These are phyloP conservation scores for Lordiphosa collinella DNA, from an alignment of 1,140 invertebrate species.

Conservation along the genomic window DNA sequence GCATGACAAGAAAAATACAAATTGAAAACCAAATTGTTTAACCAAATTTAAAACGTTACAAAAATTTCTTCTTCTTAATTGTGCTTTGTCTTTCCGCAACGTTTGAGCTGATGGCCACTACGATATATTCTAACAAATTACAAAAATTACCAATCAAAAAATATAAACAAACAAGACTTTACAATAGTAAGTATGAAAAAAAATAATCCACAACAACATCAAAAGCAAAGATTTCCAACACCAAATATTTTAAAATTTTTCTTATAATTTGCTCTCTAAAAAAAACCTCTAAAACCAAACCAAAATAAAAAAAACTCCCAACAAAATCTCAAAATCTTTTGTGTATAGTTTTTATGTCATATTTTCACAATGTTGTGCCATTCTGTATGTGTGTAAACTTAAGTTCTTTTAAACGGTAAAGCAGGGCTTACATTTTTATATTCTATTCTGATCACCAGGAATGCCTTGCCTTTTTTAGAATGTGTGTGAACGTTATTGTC, in stretches of 20 bases:
- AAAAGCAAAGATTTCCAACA: slow-evolving; percentile 20
- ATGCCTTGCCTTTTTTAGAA: slow-evolving; percentile 8
- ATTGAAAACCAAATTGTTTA: slow-evolving; percentile 29
- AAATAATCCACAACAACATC: slow-evolving; percentile 24
- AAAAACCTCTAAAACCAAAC: slow-evolving; percentile 19
- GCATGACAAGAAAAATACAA: background rate
- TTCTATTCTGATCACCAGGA: slow-evolving; percentile 16
- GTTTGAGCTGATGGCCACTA: slow-evolving; percentile 80
- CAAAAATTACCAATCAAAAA: slow-evolving; percentile 64
- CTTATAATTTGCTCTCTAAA: slow-evolving; percentile 43
- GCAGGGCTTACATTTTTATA: slow-evolving; percentile 1
- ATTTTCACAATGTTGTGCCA: slow-evolving; percentile 17
- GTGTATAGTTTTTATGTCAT: slow-evolving; percentile 41
- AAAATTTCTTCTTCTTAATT: slow-evolving; percentile 78
- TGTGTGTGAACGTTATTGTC: slow-evolving; percentile 2
- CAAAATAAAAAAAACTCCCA: slow-evolving; percentile 31
- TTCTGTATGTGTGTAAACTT: slow-evolving; percentile 30
- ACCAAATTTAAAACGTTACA: slow-evolving; percentile 45
- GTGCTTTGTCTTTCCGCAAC: slow-evolving; percentile 80
- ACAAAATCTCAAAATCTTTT: slow-evolving; percentile 37
- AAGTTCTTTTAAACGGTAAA: slow-evolving; percentile 27
- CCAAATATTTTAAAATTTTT: slow-evolving; percentile 15
- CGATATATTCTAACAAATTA: slow-evolving; percentile 78
- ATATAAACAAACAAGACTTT: slow-evolving; percentile 62
- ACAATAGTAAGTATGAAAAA: slow-evolving; percentile 68